phyloP scores from a whole-genome alignment of 2,888 invertebrate genomes.

The Clunio marinus region DNA sequence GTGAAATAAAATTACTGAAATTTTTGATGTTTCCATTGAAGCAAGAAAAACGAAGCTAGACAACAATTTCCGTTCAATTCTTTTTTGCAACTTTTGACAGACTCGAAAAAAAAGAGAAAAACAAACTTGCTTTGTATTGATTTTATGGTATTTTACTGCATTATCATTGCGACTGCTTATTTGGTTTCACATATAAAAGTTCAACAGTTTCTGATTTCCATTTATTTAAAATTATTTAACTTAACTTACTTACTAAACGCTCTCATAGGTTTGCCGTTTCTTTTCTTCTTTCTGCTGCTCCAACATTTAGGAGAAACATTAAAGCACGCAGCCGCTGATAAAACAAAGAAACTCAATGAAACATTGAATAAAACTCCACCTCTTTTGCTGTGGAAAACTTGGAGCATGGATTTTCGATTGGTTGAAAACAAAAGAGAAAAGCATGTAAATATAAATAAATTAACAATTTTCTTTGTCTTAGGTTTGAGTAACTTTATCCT shows the following conservation, averaged over 20 bases:
- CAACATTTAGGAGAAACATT: constrained; percentile 27
- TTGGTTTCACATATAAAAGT: neutral
- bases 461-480: constrained; percentile 1
- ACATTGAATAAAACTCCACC: constrained; percentile 31
- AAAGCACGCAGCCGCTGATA: constrained; percentile 29
- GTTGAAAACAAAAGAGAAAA: constrained; percentile 36
- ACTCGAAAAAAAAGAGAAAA: constrained; percentile 3
- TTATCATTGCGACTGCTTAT: neutral
- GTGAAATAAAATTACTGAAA: too few relatives aligned
- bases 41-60: neutral
- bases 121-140: constrained; percentile 6
- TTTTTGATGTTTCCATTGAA: neutral
- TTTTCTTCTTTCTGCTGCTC: too few relatives aligned
- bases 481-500: neutral
- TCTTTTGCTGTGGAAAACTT: constrained; percentile 22
- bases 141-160: neutral
- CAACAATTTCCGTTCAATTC: constrained; percentile 8
- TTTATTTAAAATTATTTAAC: neutral
- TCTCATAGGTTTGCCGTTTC: too few relatives aligned
- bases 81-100: neutral
- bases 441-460: constrained; percentile 34
- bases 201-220: constrained; percentile 33
- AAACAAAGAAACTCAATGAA: constrained; percentile 17
- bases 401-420: constrained; percentile 36
- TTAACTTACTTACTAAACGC: neutral